Conservation (phyloP, 2,797 vertebrate species). For the Lepilemur septentrionalis region DNA sequence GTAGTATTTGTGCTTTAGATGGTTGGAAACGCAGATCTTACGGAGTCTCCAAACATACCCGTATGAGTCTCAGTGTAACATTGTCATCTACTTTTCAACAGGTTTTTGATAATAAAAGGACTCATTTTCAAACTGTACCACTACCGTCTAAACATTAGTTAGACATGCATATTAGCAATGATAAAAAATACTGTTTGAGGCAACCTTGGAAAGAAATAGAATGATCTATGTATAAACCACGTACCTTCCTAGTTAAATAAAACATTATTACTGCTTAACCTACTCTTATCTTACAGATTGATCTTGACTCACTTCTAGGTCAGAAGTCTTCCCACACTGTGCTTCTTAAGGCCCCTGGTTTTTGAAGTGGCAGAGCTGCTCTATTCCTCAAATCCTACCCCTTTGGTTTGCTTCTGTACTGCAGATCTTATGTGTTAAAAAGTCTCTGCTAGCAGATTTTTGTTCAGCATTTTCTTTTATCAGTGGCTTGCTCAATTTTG, state of each 20-base stretch:
- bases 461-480: slow-evolving; percentile 35
- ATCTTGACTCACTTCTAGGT: not conserved
- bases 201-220: slow-evolving; percentile 19
- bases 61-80: not conserved
- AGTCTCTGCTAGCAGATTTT: not conserved
- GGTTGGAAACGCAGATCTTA: not conserved
- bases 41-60: not conserved
- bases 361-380: not conserved
- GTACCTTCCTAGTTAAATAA: slow-evolving; percentile 30
- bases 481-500: not conserved
- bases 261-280: slow-evolving; percentile 2
- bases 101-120: slow-evolving; percentile 39
- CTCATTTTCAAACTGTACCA: not conserved
- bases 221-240: not conserved
- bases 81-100: not conserved
- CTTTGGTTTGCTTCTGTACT: not conserved
- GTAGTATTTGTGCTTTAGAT: not conserved
- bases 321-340: not conserved
- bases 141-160: not conserved
- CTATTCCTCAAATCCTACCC: not conserved
- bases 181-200: not conserved
- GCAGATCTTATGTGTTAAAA: not conserved
- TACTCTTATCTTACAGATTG: not conserved
- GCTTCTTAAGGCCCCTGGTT: not conserved
- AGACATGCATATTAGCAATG: not conserved